phyloP scores from a whole-genome alignment of 2,113 vertebrate species.

The Pelvicachromis taeniatus region DNA sequence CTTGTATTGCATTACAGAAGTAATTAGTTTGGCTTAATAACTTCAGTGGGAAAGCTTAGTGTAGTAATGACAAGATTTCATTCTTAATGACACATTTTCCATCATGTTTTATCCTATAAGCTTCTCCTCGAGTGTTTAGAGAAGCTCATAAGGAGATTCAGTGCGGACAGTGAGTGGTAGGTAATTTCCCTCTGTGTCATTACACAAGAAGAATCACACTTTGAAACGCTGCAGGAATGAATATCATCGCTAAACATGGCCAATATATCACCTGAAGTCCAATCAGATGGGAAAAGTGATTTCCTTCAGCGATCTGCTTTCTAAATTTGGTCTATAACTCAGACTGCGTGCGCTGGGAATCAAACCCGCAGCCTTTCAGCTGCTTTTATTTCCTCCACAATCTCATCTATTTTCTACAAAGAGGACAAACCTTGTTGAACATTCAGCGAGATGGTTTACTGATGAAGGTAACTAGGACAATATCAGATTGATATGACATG shows the following conservation, averaged over 20 bases:
- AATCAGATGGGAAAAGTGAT: not conserved
- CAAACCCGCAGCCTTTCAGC: not conserved
- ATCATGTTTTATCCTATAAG: constrained; percentile 4
- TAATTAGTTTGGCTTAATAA: constrained; percentile 21
- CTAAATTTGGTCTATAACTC: not conserved
- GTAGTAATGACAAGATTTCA: not conserved
- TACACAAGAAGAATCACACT: not conserved
- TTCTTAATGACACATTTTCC: constrained; percentile 18
- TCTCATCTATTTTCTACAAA: not conserved
- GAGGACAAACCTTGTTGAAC: not conserved
- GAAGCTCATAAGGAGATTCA: constrained; percentile 16
- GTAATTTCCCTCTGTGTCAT: constrained; percentile 25
- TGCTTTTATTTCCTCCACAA: not conserved
- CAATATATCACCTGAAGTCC: not conserved
- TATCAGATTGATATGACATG: not conserved
- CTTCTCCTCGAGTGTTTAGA: not conserved
- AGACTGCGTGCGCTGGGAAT: not conserved
- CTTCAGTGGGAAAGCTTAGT: not conserved
- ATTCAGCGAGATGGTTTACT: not conserved
- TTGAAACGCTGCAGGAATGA: not conserved
- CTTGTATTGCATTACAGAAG: not conserved
- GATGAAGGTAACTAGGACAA: not conserved
- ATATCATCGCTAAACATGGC: not conserved
- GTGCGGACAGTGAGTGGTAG: constrained; percentile 4
- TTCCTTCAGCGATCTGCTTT: not conserved